Base-by-base conservation (phyloP, 2,797 vertebrate genomes). In the Sorex maritimensis region DNA sequence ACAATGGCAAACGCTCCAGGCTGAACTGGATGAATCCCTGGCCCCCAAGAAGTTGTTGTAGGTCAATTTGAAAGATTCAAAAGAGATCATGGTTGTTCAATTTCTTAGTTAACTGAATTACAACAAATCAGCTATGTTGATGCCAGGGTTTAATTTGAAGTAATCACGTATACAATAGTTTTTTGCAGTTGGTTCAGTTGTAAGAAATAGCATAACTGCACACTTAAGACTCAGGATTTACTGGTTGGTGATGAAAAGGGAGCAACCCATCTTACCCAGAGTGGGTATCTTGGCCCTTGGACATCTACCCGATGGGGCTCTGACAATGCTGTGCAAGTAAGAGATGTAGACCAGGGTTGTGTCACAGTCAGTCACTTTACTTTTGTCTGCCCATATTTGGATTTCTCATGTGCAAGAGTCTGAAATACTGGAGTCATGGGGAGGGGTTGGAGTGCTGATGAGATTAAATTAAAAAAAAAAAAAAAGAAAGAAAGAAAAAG, bases 1-100 rank as follows among this genome's bases (percentile, higher is more conserved):
- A 55, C 52, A 55, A 4, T 4, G 17, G 52, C 52, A 55, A 55
- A 55, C 5, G 13, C 52, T 55, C 12, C 52, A 55, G 13, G 52
- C 52, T 55, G 52, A 55, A 55, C 17, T 55, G 52, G 7, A 44
- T 44, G 41, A 44, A 44, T 55, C 17, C 17, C 52, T 55, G 52
- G 52, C 13, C 17, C 30, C 73, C 24, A 78, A 88, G 67, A 15
- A 95, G 81, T 52, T 90, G 30, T 93, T 93, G 72, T 71, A 80
- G 46, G 77, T 78, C 17, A 91, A 14, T 82, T 11, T 82, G 30
- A 91, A 95, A 91, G 52, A 89, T 73, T 30, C 23, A 80, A 72
- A 94, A 91, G 11, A 79, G 17, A 30, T n/a, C 4, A 65, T 75
- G 77, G 34, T 65, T 14, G 15, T 49, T 90, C 28, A 94, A 72